Evolutionary conservation across 2,113 vertebrate species (phyloP).

Genomic region (Lampris megalopsis): DNA sequence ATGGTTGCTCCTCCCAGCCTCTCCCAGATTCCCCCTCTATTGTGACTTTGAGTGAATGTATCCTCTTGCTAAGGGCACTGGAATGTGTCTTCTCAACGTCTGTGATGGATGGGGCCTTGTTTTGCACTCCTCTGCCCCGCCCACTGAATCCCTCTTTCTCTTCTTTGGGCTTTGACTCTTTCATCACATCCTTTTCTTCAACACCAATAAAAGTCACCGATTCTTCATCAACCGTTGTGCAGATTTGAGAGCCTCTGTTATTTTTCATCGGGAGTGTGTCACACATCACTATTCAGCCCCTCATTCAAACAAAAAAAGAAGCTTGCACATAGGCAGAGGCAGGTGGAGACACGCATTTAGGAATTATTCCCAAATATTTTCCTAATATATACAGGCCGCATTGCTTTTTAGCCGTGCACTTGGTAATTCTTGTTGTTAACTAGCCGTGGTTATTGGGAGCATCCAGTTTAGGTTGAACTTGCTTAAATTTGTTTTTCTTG

Average conservation of each 20-base stretch:
- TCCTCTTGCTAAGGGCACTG: conserved; percentile 82
- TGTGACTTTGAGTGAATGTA: conserved; percentile 86
- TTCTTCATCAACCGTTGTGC: conserved; percentile 83
- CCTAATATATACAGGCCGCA: conserved; percentile 58
- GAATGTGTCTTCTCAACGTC: conserved; percentile 83
- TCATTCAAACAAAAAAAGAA: conserved; percentile 72
- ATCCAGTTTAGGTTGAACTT: not conserved
- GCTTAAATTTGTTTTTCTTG: not conserved
- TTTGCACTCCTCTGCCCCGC: conserved; percentile 79
- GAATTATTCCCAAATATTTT: conserved; percentile 78
- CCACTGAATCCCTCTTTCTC: conserved; percentile 81
- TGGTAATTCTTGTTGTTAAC: conserved; percentile 48
- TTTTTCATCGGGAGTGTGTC: conserved; percentile 82
- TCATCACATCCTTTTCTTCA: conserved; percentile 82
- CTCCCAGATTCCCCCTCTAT: conserved; percentile 78
- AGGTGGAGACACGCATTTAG: conserved; percentile 80
- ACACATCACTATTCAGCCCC: conserved; percentile 78
- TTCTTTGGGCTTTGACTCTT: conserved; percentile 81
- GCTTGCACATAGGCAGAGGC: conserved; percentile 69
- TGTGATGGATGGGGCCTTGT: conserved; percentile 88
- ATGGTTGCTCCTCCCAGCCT: conserved; percentile 79
- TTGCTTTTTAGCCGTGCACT: conserved; percentile 76
- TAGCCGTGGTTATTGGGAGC: not conserved
- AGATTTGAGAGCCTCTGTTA: conserved; percentile 78
- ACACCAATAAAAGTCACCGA: conserved; percentile 87